A percentile compares a stretch with the other conserved stretches of the same genome.
Conservation (phyloP, 2,888 invertebrate genomes). For the Synanthedon vespiformis region DNA sequence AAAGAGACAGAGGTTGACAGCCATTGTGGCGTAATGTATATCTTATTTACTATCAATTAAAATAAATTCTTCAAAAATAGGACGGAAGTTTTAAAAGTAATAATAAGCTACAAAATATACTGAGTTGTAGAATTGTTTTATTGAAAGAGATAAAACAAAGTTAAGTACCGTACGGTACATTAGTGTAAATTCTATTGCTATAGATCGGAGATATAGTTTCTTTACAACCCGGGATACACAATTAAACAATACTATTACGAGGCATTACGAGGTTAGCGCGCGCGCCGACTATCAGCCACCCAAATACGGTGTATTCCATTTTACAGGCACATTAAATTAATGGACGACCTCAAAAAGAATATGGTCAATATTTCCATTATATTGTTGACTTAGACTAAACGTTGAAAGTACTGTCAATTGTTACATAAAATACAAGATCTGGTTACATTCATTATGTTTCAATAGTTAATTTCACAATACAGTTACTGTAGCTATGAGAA, state of each 20-base stretch:
- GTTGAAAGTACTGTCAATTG: too few species aligned
- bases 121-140: background rate
- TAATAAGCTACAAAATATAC: background rate
- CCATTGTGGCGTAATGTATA: too few species aligned
- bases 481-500: too few species aligned
- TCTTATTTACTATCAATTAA: too few species aligned
- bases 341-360: too few species aligned
- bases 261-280: background rate
- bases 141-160: background rate
- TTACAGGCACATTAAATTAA: background rate
- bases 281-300: background rate
- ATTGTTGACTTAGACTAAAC: too few species aligned
- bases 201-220: conserved; percentile 2
- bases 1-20: too few species aligned
- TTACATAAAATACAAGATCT: too few species aligned
- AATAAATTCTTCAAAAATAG: background rate
- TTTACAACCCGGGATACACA: conserved; percentile 1
- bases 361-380: too few species aligned
- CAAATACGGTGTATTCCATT: background rate
- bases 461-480: too few species aligned
- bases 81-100: too few species aligned
- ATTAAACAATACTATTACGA: conserved; percentile 2
- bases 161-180: background rate
- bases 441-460: too few species aligned
- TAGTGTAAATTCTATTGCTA: background rate